Percentiles rank a stretch among this genome's conserved stretches.
phyloP scores from a whole-genome alignment of 2,797 vertebrate genomes.

The Molossus alvarezi region DNA sequence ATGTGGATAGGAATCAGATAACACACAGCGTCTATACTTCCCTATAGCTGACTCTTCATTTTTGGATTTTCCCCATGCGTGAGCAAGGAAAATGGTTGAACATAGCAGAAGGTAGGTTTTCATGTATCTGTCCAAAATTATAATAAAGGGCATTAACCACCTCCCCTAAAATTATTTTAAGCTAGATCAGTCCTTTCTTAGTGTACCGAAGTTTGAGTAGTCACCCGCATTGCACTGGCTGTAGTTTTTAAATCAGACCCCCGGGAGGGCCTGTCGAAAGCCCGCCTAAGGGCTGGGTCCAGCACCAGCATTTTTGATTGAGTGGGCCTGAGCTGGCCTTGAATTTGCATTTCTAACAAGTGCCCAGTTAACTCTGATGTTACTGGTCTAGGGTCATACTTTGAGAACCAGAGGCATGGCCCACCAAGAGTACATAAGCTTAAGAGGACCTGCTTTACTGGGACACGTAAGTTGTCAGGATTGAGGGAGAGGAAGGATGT shows the following conservation, averaged over 20 bases:
- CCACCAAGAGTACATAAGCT: rapidly evolving
- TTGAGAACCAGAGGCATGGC: background rate
- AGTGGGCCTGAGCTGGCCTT: background rate
- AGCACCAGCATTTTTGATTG: background rate
- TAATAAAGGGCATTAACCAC: background rate
- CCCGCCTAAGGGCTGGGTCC: background rate
- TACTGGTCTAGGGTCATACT: background rate
- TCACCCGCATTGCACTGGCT: background rate
- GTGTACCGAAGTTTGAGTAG: background rate
- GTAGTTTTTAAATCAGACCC: background rate
- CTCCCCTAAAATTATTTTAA: background rate
- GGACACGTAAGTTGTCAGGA: background rate
- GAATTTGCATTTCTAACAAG: background rate
- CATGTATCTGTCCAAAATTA: background rate
- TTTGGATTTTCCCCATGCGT: background rate
- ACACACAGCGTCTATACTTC: background rate
- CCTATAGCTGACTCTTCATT: background rate
- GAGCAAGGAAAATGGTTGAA: background rate
- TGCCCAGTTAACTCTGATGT: background rate
- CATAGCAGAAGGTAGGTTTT: background rate
- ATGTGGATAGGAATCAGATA: background rate
- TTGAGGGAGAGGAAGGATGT: background rate
- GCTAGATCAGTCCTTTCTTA: background rate
- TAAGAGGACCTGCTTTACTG: no score
- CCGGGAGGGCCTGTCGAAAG: background rate